These are phyloP conservation scores for Acrocephalus scirpaceus DNA, from an alignment of 2,797 vertebrate species.

Conservation along the genomic window DNA sequence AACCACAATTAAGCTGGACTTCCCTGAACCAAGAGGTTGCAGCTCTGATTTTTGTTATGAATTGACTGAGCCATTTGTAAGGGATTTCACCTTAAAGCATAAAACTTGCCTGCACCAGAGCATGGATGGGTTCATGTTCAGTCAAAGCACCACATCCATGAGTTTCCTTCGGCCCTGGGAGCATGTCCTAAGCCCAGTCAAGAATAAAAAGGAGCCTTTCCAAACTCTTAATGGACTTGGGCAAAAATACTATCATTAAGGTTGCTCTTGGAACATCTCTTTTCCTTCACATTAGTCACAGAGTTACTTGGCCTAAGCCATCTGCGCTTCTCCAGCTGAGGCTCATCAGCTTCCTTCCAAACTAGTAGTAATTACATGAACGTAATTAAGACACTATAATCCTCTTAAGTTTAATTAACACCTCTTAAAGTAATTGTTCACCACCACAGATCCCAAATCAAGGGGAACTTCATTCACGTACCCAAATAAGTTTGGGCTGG, in stretches of 20 bases:
- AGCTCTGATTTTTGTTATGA: slow-evolving; percentile 18
- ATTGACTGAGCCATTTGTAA: not conserved
- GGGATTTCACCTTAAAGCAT: not conserved
- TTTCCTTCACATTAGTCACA: slow-evolving; percentile 5
- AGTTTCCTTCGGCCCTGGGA: not conserved
- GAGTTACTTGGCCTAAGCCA: not conserved
- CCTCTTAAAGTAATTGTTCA: not conserved
- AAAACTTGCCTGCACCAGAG: not conserved
- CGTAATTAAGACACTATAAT: not conserved
- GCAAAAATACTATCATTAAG: not conserved
- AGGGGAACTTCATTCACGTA: not conserved
- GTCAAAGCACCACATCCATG: not conserved
- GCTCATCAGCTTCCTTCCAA: not conserved
- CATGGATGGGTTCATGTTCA: not conserved
- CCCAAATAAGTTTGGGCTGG: not conserved
- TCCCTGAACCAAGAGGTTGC: not conserved
- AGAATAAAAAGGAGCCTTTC: not conserved
- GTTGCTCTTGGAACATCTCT: not conserved
- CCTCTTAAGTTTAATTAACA: not conserved
- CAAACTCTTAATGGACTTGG: not conserved
- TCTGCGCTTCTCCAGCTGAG: not conserved
- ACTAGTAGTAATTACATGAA: not conserved
- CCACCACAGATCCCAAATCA: not conserved
- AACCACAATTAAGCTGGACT: not conserved
- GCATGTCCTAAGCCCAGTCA: not conserved